Conservation (phyloP, 2,113 vertebrate genomes). For the Copsychus sechellarum region DNA sequence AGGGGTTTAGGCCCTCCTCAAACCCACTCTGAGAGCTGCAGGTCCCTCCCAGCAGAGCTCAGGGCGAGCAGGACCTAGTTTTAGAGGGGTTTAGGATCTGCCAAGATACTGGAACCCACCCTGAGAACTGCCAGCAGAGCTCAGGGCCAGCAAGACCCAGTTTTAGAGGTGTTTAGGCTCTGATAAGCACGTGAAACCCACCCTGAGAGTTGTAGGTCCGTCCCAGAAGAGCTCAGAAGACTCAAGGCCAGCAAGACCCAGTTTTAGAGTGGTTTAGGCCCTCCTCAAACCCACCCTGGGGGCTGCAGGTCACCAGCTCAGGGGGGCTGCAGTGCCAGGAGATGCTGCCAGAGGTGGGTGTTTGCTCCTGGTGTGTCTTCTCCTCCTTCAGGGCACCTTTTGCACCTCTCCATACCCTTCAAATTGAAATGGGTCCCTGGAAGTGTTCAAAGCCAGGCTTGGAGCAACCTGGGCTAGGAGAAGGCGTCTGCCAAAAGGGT, state of each 20-base stretch:
- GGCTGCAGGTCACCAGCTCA: neutral
- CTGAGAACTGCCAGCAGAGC: neutral
- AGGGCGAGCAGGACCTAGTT: neutral
- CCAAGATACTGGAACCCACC: neutral
- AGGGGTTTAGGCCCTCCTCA: neutral
- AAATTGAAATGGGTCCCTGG: neutral
- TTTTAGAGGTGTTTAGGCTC: neutral
- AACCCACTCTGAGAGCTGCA: neutral
- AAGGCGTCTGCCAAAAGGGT: neutral
- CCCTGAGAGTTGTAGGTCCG: no score
- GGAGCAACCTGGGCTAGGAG: neutral
- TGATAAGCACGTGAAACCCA: neutral
- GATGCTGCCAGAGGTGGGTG: neutral
- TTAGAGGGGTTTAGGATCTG: neutral
- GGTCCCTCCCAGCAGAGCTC: neutral
- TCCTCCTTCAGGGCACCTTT: neutral
- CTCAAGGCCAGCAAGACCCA: neutral
- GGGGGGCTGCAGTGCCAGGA: neutral
- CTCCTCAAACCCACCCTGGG: neutral
- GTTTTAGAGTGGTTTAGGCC: neutral
- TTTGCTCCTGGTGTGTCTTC: neutral
- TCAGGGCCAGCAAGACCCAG: neutral
- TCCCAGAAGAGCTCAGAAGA: neutral
- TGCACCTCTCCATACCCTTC: neutral
- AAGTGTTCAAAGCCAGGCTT: neutral